phyloP scores from a whole-genome alignment of 2,888 invertebrate species.

The Blera fallax region DNA sequence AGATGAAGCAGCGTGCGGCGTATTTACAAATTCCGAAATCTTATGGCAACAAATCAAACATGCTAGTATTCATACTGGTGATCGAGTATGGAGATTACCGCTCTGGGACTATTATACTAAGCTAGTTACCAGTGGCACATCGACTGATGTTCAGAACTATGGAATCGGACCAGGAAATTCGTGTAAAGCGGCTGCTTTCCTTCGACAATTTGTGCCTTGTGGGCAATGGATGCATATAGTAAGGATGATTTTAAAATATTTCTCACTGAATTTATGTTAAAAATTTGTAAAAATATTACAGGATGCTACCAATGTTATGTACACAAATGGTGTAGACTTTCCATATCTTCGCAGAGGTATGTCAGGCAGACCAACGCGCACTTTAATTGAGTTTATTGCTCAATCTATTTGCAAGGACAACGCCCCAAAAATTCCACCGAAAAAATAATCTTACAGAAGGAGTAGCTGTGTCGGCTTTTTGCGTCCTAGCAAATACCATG shows the following conservation, averaged over 20 bases:
- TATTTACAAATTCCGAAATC: constrained; percentile 87
- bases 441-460: neutral
- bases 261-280: neutral
- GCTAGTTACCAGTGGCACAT: constrained; percentile 82
- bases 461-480: neutral
- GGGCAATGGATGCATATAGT: constrained; percentile 90
- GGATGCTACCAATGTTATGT: constrained; percentile 89
- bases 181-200: constrained; percentile 90
- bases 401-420: constrained; percentile 82
- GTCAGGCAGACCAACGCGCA: constrained; percentile 89
- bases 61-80: constrained; percentile 88
- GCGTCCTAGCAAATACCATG: neutral
- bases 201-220: constrained; percentile 87
- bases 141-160: constrained; percentile 83
- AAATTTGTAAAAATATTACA: constrained; percentile 42
- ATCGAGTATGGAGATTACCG: constrained; percentile 92
- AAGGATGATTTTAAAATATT: constrained; percentile 69
- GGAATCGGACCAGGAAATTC: constrained; percentile 83
- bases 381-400: constrained; percentile 87
- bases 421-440: constrained; percentile 76
- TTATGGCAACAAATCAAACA: constrained; percentile 87
- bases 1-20: constrained; percentile 87
- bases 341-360: constrained; percentile 86
- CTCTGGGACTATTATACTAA: constrained; percentile 89
- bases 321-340: constrained; percentile 85